Base-by-base conservation (phyloP, 2,888 invertebrate genomes). In the Dasypolia templi region DNA sequence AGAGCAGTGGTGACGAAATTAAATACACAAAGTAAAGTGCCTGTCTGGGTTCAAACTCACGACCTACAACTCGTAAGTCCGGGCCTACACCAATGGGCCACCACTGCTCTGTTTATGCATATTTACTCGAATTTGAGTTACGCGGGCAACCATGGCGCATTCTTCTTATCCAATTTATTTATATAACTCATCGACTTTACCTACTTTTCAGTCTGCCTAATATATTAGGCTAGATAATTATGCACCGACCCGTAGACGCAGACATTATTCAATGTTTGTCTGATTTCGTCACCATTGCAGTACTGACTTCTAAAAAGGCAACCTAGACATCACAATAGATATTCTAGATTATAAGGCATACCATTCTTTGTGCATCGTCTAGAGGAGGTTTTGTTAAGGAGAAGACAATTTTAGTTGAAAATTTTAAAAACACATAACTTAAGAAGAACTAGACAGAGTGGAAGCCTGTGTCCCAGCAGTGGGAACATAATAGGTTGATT, bases 371-470 rank as follows among this genome's bases (percentile, higher is more conserved):
- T 91, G 92, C 93, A 92, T 91, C 88, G 82, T 65, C 49, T 71
- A 26, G 29, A 29, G 12, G 89, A 71, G 77, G 79, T 85, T 85
- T 84, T 86, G 79, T 94, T 94, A 95, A 95, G 94, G 94, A 72
- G 85, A 89, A 86, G 67, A 6, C 58, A 3, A 17, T 1, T 22
- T 44, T 22, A 4, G 7, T 22, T 46, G 19, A 29, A 9, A 29
- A 44, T 14, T 19, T 17, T 26, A 26, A 6, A 62, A 42, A n/a
- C 17, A 26, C 6, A 14, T 4, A 53, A 14, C n/a, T n/a, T n/a
- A n/a, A n/a, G 51, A n/a, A n/a, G n/a, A n/a, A n/a, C n/a, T n/a
- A n/a, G n/a, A n/a, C n/a, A n/a, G n/a, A n/a, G n/a, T n/a, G n/a
- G n/a, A n/a, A n/a, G n/a, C n/a, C n/a, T n/a, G n/a, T n/a, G n/a